Evolutionary conservation across 2,113 vertebrate species (phyloP).

Genomic region (Lampris incognitus): DNA sequence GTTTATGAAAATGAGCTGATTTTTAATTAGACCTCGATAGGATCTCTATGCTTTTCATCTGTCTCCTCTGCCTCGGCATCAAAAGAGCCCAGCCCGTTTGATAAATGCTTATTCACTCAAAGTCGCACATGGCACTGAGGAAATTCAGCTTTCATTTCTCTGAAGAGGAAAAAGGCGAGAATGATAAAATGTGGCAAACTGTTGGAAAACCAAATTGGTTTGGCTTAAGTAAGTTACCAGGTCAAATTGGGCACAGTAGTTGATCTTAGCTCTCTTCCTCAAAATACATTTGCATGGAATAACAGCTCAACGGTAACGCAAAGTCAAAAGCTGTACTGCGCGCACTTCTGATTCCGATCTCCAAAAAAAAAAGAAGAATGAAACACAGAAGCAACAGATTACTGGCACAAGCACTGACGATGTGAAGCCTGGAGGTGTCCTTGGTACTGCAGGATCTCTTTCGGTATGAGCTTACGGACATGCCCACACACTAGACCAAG

Average conservation of each 20-base stretch:
- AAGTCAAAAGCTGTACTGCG: too few relatives aligned
- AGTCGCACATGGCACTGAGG: conserved; percentile 60
- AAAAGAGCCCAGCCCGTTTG: conserved; percentile 71
- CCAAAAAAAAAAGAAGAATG: too few relatives aligned
- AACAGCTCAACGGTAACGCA: too few relatives aligned
- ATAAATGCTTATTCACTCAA: conserved; percentile 71
- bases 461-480: too few relatives aligned
- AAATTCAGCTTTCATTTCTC: conserved; percentile 66
- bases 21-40: conserved; percentile 80
- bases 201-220: conserved; percentile 59
- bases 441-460: too few relatives aligned
- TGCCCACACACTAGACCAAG: too few relatives aligned
- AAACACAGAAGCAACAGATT: too few relatives aligned
- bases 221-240: conserved; percentile 51
- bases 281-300: too few relatives aligned
- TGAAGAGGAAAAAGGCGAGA: conserved; percentile 51
- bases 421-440: too few relatives aligned
- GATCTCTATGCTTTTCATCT: conserved; percentile 77
- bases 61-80: conserved; percentile 69
- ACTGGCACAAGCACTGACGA: too few relatives aligned
- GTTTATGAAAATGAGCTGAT: conserved; percentile 77
- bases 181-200: conserved; percentile 62
- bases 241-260: conserved; percentile 26
- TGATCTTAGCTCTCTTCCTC: too few relatives aligned
- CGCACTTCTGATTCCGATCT: too few relatives aligned